Base-by-base conservation (phyloP, 1,140 invertebrate species). In the Conopomorpha cramerella region DNA sequence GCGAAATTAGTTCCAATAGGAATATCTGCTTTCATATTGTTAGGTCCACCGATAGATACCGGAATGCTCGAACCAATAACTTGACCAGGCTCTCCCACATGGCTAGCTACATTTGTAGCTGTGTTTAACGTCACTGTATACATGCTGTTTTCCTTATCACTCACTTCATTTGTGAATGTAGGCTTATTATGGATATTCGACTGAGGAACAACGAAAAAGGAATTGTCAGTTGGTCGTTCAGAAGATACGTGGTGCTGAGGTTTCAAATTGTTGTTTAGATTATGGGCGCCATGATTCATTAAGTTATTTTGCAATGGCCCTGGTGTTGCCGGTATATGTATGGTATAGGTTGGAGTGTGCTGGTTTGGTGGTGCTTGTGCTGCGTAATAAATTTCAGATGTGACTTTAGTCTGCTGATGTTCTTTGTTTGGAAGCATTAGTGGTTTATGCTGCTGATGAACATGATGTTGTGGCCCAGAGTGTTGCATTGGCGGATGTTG, bases 311-410 rank as follows among this genome's bases (percentile, higher is more conserved):
- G 19, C 4, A 10, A 38, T 1, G 32, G 29, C 25, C 41, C 18
- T 31, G 41, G 19, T 3, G 45, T 33, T 31, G 52, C 45, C 33
- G 64, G 60, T 30, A 71, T 59, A 13, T 66, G 61, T 36, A 73
- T 49, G 11, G 60, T 70, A 39, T 67, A 76, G 6, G 55, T 62
- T 18, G 62, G 51, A 26, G 56, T 51, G 8, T 55, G 54, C 29
- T 63, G 52, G 35, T 42, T 66, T 30, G 58, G 65, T 27, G 68
- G 55, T 16, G 62, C 45, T 45, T 76, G 68, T 13, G 77, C 60
- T 25, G 77, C 77, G 44, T 68, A 79, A 46, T 79, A 79, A 34
- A 79, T 62, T 55, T 79, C 77, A 13, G 74, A 78, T 11, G 77
- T 79, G 19, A 79, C 63, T 57, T 77, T 78, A 7, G 67, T 68